Evolutionary conservation across 2,797 vertebrate species (phyloP).

Genomic region (Sebastes kiyomatsui): DNA sequence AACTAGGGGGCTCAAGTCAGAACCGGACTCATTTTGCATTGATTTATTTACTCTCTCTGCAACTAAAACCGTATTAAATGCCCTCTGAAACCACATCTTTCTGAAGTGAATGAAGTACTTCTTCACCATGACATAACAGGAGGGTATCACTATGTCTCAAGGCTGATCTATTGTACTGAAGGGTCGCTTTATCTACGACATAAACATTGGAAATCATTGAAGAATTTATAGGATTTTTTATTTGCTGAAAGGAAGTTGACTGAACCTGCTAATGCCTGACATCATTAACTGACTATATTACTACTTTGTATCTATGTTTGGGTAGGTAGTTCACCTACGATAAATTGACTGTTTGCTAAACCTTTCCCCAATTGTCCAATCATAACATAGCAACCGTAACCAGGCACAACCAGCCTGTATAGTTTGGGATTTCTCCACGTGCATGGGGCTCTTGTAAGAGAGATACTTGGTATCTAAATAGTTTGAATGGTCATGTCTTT

Average conservation of each 20-base stretch:
- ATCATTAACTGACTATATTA: not conserved
- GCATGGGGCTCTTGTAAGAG: not conserved
- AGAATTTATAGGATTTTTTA: not conserved
- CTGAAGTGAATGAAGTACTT: constrained; percentile 21
- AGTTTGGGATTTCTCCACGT: not conserved
- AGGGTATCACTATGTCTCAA: not conserved
- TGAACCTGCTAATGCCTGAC: not conserved
- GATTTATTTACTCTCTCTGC: constrained; percentile 30
- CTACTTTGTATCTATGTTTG: not conserved
- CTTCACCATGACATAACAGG: constrained; percentile 6
- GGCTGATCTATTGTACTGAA: not conserved
- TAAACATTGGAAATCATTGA: not conserved
- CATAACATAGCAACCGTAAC: not conserved
- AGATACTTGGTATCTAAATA: not conserved
- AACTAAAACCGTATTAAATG: constrained; percentile 16
- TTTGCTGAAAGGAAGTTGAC: not conserved
- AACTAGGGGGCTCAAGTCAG: not conserved
- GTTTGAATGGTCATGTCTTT: not conserved
- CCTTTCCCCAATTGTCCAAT: not conserved
- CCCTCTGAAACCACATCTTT: not conserved
- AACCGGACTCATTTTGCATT: constrained; percentile 19
- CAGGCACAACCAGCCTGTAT: not conserved
- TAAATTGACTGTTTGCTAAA: not conserved
- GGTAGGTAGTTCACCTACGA: not conserved
- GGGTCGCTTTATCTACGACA: not conserved